Evolutionary conservation across 1,140 invertebrate species (phyloP), one percentile per base, ranked within the genome.

Genomic region (Eupristina koningsbergeri): DNA sequence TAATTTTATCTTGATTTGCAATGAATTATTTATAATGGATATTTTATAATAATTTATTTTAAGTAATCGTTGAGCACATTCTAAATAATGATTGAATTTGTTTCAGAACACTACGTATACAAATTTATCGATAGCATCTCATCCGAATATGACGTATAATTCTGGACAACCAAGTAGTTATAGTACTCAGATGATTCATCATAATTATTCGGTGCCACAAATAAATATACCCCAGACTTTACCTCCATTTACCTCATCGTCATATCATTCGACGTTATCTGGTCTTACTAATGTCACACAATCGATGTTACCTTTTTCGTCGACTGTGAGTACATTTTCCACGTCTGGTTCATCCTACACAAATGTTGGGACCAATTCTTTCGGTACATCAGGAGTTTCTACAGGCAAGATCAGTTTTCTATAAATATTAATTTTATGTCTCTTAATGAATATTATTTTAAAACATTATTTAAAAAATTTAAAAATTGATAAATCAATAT

Each of bases 291-390:
- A 80, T 89, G 89, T 88, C 88, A 90, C 91, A 88, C 91, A 86
- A 91, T 85, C 81, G 89, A 89, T 75, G 39, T 53, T 85, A 69
- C 76, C 79, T 19, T 81, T 81, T 8, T 69, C 79, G 5, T 61
- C 84, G 29, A 91, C 88, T 81, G 89, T 86, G 77, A 92, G 88
- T 88, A 91, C 88, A 63, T 92, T 83, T 79, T 88, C 90, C 61
- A 90, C 89, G 17, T 88, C 89, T 64, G 91, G 89, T 85, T 87
- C 90, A 63, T 91, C 89, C 69, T 92, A 91, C 73, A 91, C 91
- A 8, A 92, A 88, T 53, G 89, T 92, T 84, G 91, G 91, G 88
- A 91, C 91, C 89, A 93, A 91, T 87, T 90, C 89, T 85, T 92
- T 90, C 81, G 89, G 90, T 85, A 89, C 91, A 58, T 88, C 91